phyloP scores from a whole-genome alignment of 2,113 vertebrate genomes.

The Upupa epops region DNA sequence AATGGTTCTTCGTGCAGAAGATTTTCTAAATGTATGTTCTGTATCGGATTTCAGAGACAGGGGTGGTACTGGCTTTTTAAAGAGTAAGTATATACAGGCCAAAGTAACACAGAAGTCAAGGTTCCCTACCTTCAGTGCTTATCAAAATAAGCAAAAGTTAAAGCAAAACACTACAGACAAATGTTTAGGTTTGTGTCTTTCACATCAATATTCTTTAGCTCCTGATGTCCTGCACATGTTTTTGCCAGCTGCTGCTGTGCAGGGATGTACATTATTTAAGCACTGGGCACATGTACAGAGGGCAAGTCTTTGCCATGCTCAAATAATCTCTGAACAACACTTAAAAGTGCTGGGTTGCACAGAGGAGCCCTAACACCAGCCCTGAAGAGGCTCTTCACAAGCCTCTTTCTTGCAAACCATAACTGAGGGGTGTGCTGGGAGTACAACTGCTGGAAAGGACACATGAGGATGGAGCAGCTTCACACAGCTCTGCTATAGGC shows the following conservation, averaged over 20 bases:
- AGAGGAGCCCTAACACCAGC: background rate
- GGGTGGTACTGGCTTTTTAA: background rate
- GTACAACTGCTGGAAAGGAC: background rate
- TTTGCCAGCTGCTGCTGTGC: background rate
- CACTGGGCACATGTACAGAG: background rate
- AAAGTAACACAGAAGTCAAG: background rate
- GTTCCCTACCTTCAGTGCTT: background rate
- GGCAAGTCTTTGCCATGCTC: background rate
- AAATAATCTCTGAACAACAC: background rate
- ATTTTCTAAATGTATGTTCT: background rate
- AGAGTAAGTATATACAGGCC: too few relatives aligned
- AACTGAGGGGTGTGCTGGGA: background rate
- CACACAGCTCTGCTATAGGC: background rate
- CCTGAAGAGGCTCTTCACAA: background rate
- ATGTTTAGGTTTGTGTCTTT: background rate
- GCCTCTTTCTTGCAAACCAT: background rate
- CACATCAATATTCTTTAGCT: background rate
- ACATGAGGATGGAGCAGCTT: fast-evolving
- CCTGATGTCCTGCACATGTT: background rate
- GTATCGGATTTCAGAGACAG: background rate
- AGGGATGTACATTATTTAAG: background rate
- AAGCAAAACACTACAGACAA: background rate
- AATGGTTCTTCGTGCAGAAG: background rate
- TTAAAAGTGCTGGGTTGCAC: background rate
- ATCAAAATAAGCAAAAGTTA: background rate